Percentiles rank a stretch among this genome's conserved stretches.
Conservation (phyloP, 2,888 invertebrate species). For the Volucella bombylans region DNA sequence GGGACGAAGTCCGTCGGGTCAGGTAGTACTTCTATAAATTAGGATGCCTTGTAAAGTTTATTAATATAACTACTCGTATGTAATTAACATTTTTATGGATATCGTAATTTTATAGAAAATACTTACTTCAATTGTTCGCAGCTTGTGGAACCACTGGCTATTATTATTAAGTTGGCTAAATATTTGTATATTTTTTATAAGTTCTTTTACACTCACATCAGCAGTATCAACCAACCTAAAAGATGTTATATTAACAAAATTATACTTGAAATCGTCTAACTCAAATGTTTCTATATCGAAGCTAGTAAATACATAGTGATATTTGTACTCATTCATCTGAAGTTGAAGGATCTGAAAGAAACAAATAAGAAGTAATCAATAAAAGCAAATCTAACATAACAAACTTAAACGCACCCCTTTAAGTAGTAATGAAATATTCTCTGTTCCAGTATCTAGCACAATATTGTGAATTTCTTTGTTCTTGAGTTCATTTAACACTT, state of each 20-base stretch:
- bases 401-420: conserved; percentile 84
- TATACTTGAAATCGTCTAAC: conserved; percentile 95
- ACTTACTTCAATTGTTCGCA: conserved; percentile 71
- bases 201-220: conserved; percentile 86
- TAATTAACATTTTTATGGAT: too few relatives aligned
- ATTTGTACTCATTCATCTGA: conserved; percentile 93
- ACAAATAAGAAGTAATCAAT: conserved; percentile 67
- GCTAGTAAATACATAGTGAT: conserved; percentile 91
- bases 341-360: conserved; percentile 88
- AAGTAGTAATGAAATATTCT: conserved; percentile 88
- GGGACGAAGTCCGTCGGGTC: too few relatives aligned
- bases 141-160: conserved; percentile 40
- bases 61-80: too few relatives aligned
- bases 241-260: conserved; percentile 96
- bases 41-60: too few relatives aligned
- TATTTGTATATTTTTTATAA: conserved; percentile 88
- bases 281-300: conserved; percentile 92
- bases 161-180: conserved; percentile 83
- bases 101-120: too few relatives aligned
- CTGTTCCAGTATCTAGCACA: conserved; percentile 89
- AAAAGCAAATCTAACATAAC: background rate
- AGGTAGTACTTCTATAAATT: too few relatives aligned
- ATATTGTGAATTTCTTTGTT: conserved; percentile 89
- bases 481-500: conserved; percentile 90
- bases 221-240: conserved; percentile 91